These are phyloP conservation scores for Callionymus lyra DNA, from an alignment of 2,113 vertebrate species.

Conservation along the genomic window DNA sequence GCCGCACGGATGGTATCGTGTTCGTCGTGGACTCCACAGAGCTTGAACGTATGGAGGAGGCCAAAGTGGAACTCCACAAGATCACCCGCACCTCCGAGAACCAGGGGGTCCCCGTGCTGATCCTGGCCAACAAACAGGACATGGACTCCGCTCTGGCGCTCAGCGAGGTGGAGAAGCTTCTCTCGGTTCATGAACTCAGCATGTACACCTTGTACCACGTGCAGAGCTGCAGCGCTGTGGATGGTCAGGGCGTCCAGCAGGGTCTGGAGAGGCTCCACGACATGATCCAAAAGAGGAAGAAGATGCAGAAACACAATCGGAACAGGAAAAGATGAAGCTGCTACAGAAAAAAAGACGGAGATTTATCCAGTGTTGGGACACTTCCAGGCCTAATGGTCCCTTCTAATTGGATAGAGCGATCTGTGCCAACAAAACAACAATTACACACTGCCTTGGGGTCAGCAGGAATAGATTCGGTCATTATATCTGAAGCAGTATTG, in stretches of 20 bases:
- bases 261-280: constrained; percentile 82
- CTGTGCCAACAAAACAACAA: constrained; percentile 37
- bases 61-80: constrained; percentile 80
- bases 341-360: constrained; percentile 13
- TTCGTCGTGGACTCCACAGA: constrained; percentile 84
- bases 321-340: constrained; percentile 70
- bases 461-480: constrained; percentile 48
- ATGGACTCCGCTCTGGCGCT: constrained; percentile 63
- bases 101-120: constrained; percentile 78
- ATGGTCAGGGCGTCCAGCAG: constrained; percentile 74
- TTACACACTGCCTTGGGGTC: constrained; percentile 37
- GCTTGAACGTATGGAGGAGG: constrained; percentile 81
- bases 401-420: constrained; percentile 32
- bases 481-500: constrained; percentile 45
- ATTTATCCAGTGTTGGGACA: constrained; percentile 25
- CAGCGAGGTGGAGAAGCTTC: constrained; percentile 76
- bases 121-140: constrained; percentile 88
- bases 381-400: constrained; percentile 25
- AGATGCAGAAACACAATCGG: constrained; percentile 69
- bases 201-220: constrained; percentile 71
- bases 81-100: constrained; percentile 81
- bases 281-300: constrained; percentile 85
- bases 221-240: constrained; percentile 81
- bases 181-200: constrained; percentile 74
- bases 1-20: constrained; percentile 80